Evolutionary conservation across 2,797 vertebrate genomes (phyloP).

Genomic region (Sebastes vulpes): DNA sequence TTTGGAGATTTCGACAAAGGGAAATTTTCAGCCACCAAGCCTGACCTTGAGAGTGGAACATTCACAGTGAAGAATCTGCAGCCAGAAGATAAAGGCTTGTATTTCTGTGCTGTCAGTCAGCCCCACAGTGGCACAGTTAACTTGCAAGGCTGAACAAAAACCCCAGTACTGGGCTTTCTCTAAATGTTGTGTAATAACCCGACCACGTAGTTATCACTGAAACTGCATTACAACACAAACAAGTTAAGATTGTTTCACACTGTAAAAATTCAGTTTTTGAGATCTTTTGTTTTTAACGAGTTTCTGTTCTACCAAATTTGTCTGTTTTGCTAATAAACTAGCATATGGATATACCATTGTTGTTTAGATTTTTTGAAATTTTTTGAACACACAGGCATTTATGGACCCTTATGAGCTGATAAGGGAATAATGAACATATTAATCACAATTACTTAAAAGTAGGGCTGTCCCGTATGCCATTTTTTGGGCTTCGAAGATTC

Average conservation of each 20-base stretch:
- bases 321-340: too few species aligned
- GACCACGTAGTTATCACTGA: background rate
- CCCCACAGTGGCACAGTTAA: too few species aligned
- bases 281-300: background rate
- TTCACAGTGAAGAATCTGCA: constrained; percentile 54
- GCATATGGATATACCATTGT: too few species aligned
- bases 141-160: too few species aligned
- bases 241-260: background rate
- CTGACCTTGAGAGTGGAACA: constrained; percentile 28
- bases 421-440: background rate
- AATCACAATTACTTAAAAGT: background rate
- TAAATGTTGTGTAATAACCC: too few species aligned
- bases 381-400: too few species aligned
- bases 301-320: background rate
- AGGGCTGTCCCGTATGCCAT: too few species aligned
- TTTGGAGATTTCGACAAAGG: background rate
- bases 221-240: background rate
- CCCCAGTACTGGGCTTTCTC: too few species aligned
- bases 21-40: constrained; percentile 42
- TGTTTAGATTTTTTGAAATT: too few species aligned
- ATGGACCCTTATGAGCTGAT: background rate
- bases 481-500: too few species aligned
- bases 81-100: constrained; percentile 45
- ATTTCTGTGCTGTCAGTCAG: constrained; percentile 41
- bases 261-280: background rate